Conservation (phyloP, 2,113 vertebrate genomes). For the Brienomyrus longianalis region DNA sequence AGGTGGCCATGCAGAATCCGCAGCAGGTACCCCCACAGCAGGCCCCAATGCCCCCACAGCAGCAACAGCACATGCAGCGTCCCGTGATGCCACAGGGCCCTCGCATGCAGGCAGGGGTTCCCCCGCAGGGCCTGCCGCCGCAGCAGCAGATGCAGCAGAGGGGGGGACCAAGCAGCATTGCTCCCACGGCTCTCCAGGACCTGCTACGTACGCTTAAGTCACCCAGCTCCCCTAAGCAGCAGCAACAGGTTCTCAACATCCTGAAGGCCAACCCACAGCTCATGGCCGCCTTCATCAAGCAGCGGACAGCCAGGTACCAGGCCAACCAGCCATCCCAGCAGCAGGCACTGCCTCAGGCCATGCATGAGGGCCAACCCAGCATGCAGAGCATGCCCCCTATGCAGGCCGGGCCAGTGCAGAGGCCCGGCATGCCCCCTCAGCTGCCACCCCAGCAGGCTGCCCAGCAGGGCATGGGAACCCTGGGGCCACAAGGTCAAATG, state of each 20-base stretch:
- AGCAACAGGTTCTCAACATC: slow-evolving; percentile 96
- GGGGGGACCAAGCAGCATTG: slow-evolving; percentile 64
- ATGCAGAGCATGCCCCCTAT: slow-evolving; percentile 67
- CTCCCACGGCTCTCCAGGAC: slow-evolving; percentile 29
- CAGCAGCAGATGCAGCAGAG: slow-evolving; percentile 37
- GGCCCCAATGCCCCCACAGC: slow-evolving; percentile 20
- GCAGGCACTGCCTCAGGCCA: slow-evolving; percentile 44
- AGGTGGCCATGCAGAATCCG: slow-evolving; percentile 52
- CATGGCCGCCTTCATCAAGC: slow-evolving; percentile 99
- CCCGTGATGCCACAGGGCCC: slow-evolving; percentile 72
- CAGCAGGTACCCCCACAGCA: slow-evolving; percentile 58
- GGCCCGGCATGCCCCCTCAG: slow-evolving; percentile 70
- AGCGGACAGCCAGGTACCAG: slow-evolving; percentile 46
- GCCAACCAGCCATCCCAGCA: slow-evolving; percentile 34
- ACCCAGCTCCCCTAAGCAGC: slow-evolving; percentile 92
- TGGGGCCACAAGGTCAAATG: slow-evolving; percentile 76
- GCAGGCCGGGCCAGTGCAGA: slow-evolving; percentile 61
- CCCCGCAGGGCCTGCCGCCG: slow-evolving; percentile 20
- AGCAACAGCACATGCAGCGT: slow-evolving; percentile 65
- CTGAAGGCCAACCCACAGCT: slow-evolving; percentile 97
- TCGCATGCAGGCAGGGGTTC: slow-evolving; percentile 60
- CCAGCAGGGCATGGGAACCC: slow-evolving; percentile 63
- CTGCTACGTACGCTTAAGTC: slow-evolving; percentile 92
- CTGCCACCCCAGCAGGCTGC: slow-evolving; percentile 63
- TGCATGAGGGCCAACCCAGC: slow-evolving; percentile 66